Percentiles rank a stretch among this genome's conserved stretches.
phyloP scores from a whole-genome alignment of 23 tunicate species.

The Trididemnum nubilum region DNA sequence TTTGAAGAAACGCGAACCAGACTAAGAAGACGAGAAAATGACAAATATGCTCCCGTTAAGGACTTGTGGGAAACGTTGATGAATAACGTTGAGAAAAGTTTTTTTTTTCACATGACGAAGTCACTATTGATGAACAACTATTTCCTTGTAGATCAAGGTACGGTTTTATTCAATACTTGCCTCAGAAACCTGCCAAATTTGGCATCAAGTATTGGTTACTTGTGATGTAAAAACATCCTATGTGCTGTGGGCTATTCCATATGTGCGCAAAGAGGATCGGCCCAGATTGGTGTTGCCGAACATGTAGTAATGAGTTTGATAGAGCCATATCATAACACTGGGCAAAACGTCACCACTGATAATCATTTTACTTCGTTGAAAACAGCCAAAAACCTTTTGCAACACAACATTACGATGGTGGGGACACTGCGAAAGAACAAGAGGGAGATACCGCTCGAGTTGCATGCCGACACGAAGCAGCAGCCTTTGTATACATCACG shows the following conservation, averaged over 20 bases:
- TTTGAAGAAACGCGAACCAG: constrained; percentile 7
- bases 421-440: constrained; percentile 25
- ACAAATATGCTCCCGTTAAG: constrained; percentile 26
- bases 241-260: constrained; percentile 23
- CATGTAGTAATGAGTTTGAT: constrained; percentile 33
- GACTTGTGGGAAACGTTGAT: constrained; percentile 16
- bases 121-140: constrained; percentile 25
- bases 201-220: constrained; percentile 26
- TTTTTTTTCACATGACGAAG: constrained; percentile 10
- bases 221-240: constrained; percentile 29
- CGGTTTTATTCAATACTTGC: constrained; percentile 29
- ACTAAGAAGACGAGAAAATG: constrained; percentile 15
- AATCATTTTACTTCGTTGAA: constrained; percentile 10
- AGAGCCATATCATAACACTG: constrained; percentile 32
- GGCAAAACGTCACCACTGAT: constrained; percentile 35
- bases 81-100: constrained; percentile 23
- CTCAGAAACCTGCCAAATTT: constrained; percentile 32
- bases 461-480: constrained; percentile 23
- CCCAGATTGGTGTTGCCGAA: constrained; percentile 24
- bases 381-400: constrained; percentile 18
- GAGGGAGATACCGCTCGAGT: constrained; percentile 10
- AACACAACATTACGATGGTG: constrained; percentile 21
- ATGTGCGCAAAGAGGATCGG: constrained; percentile 13
- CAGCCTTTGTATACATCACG: constrained; percentile 22
- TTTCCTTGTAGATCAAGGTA: constrained; percentile 25